These are phyloP conservation scores for Drosophila antonietae DNA, from an alignment of 2,888 invertebrate species.

Conservation along the genomic window DNA sequence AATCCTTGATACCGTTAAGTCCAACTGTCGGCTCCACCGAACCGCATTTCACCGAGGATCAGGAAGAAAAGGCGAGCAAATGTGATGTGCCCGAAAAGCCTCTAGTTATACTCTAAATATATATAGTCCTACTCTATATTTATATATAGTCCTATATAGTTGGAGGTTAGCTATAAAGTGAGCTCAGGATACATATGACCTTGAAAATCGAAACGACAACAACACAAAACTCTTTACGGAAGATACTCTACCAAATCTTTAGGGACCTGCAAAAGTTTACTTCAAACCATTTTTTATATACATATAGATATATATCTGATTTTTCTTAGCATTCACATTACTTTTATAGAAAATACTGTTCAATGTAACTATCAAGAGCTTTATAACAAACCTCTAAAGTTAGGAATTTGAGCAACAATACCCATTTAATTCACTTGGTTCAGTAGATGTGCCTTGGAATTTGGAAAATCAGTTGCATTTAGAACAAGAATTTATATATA, in stretches of 20 bases:
- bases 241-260: conserved; percentile 43
- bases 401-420: conserved; percentile 13
- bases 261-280: conserved; percentile 64
- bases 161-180: neutral
- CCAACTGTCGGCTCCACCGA: conserved; percentile 80
- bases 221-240: neutral
- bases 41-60: conserved; percentile 75
- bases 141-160: conserved; percentile 3
- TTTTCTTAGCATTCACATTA: conserved; percentile 2
- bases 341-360: conserved; percentile 20
- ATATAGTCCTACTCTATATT: neutral
- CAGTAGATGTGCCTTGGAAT: conserved; percentile 57
- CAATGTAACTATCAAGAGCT: conserved; percentile 46
- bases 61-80: conserved; percentile 81
- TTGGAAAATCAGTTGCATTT: conserved; percentile 60
- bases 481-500: conserved; percentile 42
- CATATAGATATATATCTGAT: conserved; percentile 7
- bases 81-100: conserved; percentile 83
- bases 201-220: conserved; percentile 1
- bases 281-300: conserved; percentile 35
- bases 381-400: conserved; percentile 41
- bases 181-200: conserved; percentile 3
- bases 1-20: conserved; percentile 83
- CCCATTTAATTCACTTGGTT: conserved; percentile 25
- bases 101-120: conserved; percentile 81